phyloP scores from a whole-genome alignment of 2,888 invertebrate genomes.

The Pachycephus smyrnensis region DNA sequence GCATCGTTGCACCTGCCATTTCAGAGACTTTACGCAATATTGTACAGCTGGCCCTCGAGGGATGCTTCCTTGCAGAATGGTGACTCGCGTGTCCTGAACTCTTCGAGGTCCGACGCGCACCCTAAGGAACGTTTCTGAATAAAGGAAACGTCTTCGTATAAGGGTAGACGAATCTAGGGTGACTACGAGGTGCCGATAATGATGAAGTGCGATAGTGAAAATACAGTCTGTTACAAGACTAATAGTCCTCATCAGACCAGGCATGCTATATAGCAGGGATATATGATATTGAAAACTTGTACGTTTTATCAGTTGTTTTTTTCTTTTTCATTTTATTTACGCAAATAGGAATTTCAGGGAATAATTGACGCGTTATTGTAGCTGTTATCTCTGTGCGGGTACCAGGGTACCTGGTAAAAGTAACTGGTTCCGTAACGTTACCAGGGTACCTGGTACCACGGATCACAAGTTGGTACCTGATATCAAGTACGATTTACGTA shows the following conservation, averaged over 20 bases:
- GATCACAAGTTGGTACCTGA: background rate
- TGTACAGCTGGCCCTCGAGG: conserved; percentile 2
- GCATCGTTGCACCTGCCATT: background rate
- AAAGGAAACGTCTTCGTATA: background rate
- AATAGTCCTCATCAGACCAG: background rate
- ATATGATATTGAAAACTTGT: background rate
- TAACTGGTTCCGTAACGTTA: too few species aligned
- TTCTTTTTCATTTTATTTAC: background rate
- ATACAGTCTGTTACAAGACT: background rate
- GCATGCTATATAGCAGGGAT: background rate
- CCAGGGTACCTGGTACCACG: background rate
- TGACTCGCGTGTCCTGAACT: background rate
- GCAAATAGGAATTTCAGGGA: background rate
- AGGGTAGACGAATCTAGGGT: background rate
- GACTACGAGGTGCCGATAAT: background rate
- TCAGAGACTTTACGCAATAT: background rate
- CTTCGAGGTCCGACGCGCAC: background rate
- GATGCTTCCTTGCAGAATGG: background rate
- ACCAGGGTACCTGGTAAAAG: too few species aligned
- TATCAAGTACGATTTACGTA: background rate
- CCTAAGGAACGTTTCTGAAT: background rate
- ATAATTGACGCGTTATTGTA: background rate
- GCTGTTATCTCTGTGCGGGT: background rate
- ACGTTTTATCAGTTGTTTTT: background rate
- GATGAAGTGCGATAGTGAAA: background rate